These are phyloP conservation scores for Drosophila putrida DNA, from an alignment of 2,888 invertebrate genomes.

Conservation along the genomic window DNA sequence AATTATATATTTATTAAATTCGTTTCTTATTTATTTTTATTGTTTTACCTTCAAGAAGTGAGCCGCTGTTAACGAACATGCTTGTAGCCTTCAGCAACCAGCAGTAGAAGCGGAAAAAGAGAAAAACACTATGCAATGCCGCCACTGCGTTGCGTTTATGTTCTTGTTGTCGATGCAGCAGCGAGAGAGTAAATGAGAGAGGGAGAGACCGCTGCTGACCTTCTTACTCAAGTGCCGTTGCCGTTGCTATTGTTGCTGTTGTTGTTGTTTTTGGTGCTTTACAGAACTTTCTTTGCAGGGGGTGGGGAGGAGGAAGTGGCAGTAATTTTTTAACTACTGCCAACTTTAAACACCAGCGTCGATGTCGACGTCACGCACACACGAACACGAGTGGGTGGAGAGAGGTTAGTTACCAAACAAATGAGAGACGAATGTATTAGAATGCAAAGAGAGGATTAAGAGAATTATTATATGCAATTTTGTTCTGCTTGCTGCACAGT, in stretches of 20 bases:
- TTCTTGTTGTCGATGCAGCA: conserved; percentile 15
- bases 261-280: conserved; percentile 16
- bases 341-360: conserved; percentile 33
- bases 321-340: conserved; percentile 29
- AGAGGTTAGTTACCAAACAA: conserved; percentile 34
- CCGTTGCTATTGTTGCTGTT: conserved; percentile 9
- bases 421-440: conserved; percentile 18
- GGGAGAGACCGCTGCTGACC: conserved; percentile 45
- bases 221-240: conserved; percentile 45
- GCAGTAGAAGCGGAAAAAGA: conserved; percentile 68
- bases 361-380: conserved; percentile 26
- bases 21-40: not conserved
- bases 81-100: conserved; percentile 62
- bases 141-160: conserved; percentile 51
- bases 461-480: conserved; percentile 7
- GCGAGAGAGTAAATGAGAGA: conserved; percentile 15
- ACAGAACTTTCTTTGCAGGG: conserved; percentile 45
- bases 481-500: conserved; percentile 5
- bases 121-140: conserved; percentile 66
- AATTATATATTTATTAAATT: not conserved
- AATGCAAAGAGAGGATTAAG: conserved; percentile 14
- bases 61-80: conserved; percentile 75
- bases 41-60: conserved; percentile 70
- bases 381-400: conserved; percentile 2
- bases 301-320: conserved; percentile 16